Conservation (phyloP, 2,113 vertebrate genomes). For the Campylomormyrus tamandua region DNA sequence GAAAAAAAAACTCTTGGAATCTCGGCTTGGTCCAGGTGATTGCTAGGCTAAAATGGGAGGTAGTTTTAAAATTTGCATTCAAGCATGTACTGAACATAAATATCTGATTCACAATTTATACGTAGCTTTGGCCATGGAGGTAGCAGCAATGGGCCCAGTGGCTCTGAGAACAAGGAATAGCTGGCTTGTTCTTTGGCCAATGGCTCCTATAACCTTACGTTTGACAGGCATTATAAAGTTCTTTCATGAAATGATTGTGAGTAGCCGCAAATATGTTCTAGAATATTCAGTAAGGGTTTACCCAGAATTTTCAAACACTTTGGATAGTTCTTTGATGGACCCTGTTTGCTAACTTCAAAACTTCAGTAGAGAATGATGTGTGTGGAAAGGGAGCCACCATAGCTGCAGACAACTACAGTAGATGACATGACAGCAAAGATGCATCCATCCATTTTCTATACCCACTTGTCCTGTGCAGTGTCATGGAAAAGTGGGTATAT, state of each 20-base stretch:
- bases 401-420: not conserved
- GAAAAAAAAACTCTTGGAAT: not conserved
- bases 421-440: not conserved
- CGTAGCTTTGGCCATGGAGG: not conserved
- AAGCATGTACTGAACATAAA: constrained; percentile 57
- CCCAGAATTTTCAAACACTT: constrained; percentile 43
- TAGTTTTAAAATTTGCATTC: constrained; percentile 56
- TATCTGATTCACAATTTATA: constrained; percentile 26
- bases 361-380: not conserved
- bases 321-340: constrained; percentile 38
- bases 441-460: not conserved
- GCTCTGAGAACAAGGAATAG: constrained; percentile 24
- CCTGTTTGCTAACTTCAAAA: not conserved
- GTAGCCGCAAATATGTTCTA: constrained; percentile 47
- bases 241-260: constrained; percentile 62
- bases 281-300: constrained; percentile 52
- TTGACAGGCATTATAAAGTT: constrained; percentile 67
- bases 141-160: not conserved
- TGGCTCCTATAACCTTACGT: constrained; percentile 60
- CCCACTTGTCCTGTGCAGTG: not conserved
- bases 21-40: constrained; percentile 54
- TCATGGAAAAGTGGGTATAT: not conserved
- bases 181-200: constrained; percentile 50
- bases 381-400: not conserved
- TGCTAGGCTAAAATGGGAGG: constrained; percentile 45